Percentiles rank a stretch among this genome's conserved stretches.
Conservation (phyloP, 2,797 vertebrate species). For the Monodelphis domestica region DNA sequence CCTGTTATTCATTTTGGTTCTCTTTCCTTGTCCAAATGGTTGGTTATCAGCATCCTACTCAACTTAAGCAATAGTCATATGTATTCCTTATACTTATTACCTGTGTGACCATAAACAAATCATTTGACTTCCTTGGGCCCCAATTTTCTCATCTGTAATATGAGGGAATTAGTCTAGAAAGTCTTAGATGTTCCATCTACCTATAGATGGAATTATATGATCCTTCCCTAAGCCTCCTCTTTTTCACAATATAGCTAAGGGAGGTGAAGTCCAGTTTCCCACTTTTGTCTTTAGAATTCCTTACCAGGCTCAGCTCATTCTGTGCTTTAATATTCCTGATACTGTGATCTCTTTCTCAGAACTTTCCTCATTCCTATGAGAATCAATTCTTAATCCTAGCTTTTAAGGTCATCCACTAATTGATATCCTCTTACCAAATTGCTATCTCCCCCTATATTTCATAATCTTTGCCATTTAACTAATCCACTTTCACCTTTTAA, state of each 20-base stretch:
- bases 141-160: background rate
- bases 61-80: background rate
- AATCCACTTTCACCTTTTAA: conserved; percentile 3
- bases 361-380: background rate
- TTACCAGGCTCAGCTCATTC: background rate
- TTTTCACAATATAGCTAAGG: background rate
- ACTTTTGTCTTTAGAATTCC: background rate
- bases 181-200: background rate
- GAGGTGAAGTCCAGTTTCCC: background rate
- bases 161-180: background rate
- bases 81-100: background rate
- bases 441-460: background rate
- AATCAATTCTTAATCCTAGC: background rate
- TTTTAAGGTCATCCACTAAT: background rate
- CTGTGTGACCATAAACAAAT: background rate
- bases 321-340: background rate
- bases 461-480: background rate
- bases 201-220: background rate
- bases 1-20: background rate
- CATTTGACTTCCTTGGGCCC: background rate
- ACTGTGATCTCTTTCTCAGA: background rate
- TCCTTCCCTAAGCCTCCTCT: background rate
- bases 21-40: background rate
- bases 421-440: background rate
- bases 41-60: background rate